Evolutionary conservation across 2,888 invertebrate genomes (phyloP).

Genomic region (Ectobius pallidus): DNA sequence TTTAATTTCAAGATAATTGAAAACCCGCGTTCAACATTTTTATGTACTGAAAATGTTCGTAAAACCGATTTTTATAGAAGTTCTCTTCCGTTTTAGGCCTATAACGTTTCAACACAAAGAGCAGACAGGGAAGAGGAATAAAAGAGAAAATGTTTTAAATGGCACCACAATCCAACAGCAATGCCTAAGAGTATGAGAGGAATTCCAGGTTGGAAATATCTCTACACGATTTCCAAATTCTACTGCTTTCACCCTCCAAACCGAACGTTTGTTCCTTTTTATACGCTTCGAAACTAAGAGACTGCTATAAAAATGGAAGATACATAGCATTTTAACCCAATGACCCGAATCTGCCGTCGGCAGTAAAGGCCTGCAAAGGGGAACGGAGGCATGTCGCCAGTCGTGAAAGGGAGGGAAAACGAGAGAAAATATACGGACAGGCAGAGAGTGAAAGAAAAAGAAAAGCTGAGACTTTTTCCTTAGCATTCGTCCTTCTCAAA

Average conservation of each 20-base stretch:
- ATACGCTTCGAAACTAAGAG: not conserved
- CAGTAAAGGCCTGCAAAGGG: not conserved
- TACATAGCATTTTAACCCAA: constrained; percentile 22
- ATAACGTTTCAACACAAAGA: too few relatives aligned
- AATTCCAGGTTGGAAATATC: not conserved
- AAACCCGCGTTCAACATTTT: too few relatives aligned
- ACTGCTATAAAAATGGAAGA: constrained; percentile 25
- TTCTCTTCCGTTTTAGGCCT: too few relatives aligned
- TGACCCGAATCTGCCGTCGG: constrained; percentile 27
- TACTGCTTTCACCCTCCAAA: not conserved
- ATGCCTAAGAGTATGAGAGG: too few relatives aligned
- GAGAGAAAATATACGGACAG: too few relatives aligned
- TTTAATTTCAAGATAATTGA: too few relatives aligned
- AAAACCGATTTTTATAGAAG: too few relatives aligned
- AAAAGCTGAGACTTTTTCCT: not conserved
- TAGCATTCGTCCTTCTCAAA: constrained; percentile 11
- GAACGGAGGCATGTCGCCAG: not conserved
- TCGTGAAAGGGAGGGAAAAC: not conserved
- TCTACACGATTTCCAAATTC: not conserved
- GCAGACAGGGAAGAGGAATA: too few relatives aligned
- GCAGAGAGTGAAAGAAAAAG: too few relatives aligned
- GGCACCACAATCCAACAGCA: too few relatives aligned
- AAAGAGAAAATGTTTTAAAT: too few relatives aligned
- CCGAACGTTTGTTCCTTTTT: not conserved
- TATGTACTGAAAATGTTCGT: too few relatives aligned